Conservation (phyloP, 1,140 invertebrate genomes). For the Drosophila busckii region DNA sequence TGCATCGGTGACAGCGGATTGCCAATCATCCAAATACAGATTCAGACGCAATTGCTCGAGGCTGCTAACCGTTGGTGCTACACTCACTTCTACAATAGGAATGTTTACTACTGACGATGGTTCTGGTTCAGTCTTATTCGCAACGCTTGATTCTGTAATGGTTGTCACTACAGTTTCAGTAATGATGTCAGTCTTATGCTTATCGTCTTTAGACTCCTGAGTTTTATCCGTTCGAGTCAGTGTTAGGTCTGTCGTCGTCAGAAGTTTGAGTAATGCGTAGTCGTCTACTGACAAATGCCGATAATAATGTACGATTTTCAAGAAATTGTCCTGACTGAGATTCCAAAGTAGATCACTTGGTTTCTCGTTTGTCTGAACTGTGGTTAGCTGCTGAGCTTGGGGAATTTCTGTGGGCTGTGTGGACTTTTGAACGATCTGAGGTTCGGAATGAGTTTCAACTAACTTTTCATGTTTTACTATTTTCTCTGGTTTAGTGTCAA, state of each 20-base stretch:
- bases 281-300: constrained; percentile 28
- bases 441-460: too few species aligned
- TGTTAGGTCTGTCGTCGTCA: constrained; percentile 35
- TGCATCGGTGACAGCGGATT: constrained; percentile 21
- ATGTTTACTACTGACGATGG: constrained; percentile 65
- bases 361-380: constrained; percentile 2
- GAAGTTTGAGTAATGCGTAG: constrained; percentile 33
- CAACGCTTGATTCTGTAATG: constrained; percentile 56
- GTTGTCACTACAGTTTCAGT: constrained; percentile 73
- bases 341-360: constrained; percentile 42
- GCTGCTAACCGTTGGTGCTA: constrained; percentile 21
- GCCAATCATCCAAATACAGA: constrained; percentile 63
- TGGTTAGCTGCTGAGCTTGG: too few species aligned
- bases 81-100: constrained; percentile 49
- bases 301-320: constrained; percentile 40
- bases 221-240: constrained; percentile 31
- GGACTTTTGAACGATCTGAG: too few species aligned
- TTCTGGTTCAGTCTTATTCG: constrained; percentile 72
- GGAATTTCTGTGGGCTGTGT: too few species aligned
- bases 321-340: constrained; percentile 58
- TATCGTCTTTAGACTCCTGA: constrained; percentile 70
- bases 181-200: constrained; percentile 72
- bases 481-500: not conserved
- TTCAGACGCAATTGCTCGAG: constrained; percentile 56
- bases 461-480: not conserved